Evolutionary conservation across 2,888 invertebrate genomes (phyloP), one percentile per base, ranked within the genome.

Genomic region (Esperia sulphurella): DNA sequence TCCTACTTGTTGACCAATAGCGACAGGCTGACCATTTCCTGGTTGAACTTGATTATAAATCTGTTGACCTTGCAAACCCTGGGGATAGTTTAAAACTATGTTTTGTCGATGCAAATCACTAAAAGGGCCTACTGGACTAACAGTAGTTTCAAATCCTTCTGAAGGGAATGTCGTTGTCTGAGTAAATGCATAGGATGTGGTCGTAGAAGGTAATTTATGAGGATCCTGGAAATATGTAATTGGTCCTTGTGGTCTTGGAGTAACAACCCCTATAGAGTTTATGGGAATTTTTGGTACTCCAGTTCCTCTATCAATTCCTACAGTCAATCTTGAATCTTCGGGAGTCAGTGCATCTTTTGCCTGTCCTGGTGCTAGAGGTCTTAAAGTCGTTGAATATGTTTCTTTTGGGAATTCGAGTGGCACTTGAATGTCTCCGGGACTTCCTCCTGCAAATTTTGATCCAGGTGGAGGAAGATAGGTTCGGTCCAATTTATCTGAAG

Each of bases 381-480:
- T 42, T 7, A 38, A 14, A 5, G 54, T 60, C 1, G 55, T 52
- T 0, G 61, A 44, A 40, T 58, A 54, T 3, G 53, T 51, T 50
- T 65, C 53, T 48, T 71, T 69, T 1, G 80, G 78, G 14, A 60
- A 63, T 55, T 78, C 71, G 6, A 80, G 56, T 3, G 84, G 83
- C 5, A 58, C 59, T 47, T 75, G 63, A 10, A 79, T 64, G 12
- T 68, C 72, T 28, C 65, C 76, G 45, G 69, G 64, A 1, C 60
- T 65, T 9, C 85, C 83, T 41, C 80, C 86, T 52, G 85, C 54
- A 43, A 64, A 68, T 50, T 76, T 66, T 0, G 81, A 74, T 49
- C 78, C 79, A 1, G 78, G 73, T 31, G 87, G 86, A 46, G 87
- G 86, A 33, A 86, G 71, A 41, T 86, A 87, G 0, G 66, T 71